Conservation (phyloP, 2,113 vertebrate species). For the Oncorhynchus masou region DNA sequence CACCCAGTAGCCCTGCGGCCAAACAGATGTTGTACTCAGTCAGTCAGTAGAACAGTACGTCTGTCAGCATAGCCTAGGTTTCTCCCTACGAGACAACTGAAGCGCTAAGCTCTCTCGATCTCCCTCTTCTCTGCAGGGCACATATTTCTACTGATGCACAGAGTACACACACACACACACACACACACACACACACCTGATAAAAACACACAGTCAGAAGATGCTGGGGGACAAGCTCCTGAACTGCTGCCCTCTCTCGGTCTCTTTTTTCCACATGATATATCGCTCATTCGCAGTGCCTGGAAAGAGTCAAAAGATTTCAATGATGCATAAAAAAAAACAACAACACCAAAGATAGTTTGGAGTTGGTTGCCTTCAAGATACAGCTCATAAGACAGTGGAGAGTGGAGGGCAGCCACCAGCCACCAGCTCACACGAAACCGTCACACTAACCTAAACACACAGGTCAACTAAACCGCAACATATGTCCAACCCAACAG, state of each 20-base stretch:
- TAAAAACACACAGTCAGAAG: conserved; percentile 2
- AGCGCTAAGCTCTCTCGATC: conserved; percentile 7
- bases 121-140: conserved; percentile 26
- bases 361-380: no score
- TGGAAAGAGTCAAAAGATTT: no score
- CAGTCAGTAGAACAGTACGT: conserved; percentile 2
- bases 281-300: no score
- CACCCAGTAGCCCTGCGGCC: background rate
- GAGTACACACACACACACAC: conserved; percentile 17
- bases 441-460: conserved; percentile 13
- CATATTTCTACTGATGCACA: conserved; percentile 38
- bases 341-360: no score
- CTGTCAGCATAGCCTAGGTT: conserved; percentile 11
- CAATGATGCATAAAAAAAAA: no score
- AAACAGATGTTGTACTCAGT: background rate
- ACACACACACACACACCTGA: conserved; percentile 6
- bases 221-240: background rate
- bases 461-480: conserved; percentile 1
- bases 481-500: background rate
- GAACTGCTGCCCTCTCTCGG: no score
- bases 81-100: conserved; percentile 22
- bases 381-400: background rate
- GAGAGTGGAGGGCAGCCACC: background rate
- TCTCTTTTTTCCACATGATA: no score
- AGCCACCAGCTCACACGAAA: background rate